Evolutionary conservation across 2,797 vertebrate species (phyloP), one percentile per base, ranked within the genome.

Genomic region (Sorex maritimensis): DNA sequence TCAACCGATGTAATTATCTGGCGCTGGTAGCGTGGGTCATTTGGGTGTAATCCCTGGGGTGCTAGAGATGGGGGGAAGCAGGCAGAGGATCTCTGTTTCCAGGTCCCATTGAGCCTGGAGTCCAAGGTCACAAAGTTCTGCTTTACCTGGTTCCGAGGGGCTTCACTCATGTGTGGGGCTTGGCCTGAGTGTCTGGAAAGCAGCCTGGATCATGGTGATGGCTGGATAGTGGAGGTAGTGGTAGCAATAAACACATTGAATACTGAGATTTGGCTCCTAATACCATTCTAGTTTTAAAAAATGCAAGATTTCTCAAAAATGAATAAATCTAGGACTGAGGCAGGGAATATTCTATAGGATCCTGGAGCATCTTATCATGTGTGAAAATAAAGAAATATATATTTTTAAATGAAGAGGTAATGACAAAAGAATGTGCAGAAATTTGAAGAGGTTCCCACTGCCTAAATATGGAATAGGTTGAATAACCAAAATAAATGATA

Each of bases 331-430:
- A 73, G 61, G 24, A 1, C 68, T 44, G 3, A 4, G 26, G 13
- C 5, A 77, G 52, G 14, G 28, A 82, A 81, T 71, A n/a, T 83
- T 82, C 44, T 46, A 75, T 68, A 92, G 21, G 46, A 83, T 58
- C 28, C 34, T 73, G 17, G 41, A 58, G 61, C 13, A 79, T 72
- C 28, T 26, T 41, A 2, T 79, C 63, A 82, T 68, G 58, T 26
- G 1, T 73, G 17, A 68, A 81, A 92, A 73, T 26, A 87, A 81
- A 72, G 2, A 68, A 69, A 28, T 55, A 26, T 86, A 9, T 65
- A 21, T 6, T 61, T 61, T 10, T 5, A 73, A 44, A 44, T n/a
- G 11, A 88, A 86, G 46, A 86, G 3, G 1, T 0, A 77, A 10
- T 65, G 0, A 46, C 14, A 1, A 49, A 61, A 86, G n/a, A 7